Evolutionary conservation across 2,888 invertebrate genomes (phyloP).

Genomic region (Diaprepes abbreviatus): DNA sequence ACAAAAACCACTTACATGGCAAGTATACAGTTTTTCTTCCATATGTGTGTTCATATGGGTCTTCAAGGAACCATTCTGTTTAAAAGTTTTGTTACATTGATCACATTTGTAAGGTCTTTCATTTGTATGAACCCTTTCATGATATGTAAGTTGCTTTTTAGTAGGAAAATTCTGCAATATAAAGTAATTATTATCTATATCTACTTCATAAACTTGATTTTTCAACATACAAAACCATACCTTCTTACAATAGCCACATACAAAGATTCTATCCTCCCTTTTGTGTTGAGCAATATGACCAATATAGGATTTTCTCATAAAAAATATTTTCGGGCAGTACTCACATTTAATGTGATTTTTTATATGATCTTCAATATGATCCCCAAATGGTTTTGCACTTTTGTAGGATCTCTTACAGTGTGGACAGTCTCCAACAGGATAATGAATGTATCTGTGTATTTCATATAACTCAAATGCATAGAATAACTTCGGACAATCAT

Average conservation of each 20-base stretch:
- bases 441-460: slow-evolving; percentile 7
- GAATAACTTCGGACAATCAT: neutral
- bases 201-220: neutral
- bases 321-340: slow-evolving; percentile 26
- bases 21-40: slow-evolving; percentile 18
- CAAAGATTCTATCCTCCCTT: slow-evolving; percentile 12
- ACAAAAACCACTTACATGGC: slow-evolving; percentile 12
- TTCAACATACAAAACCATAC: neutral
- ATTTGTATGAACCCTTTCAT: slow-evolving; percentile 28
- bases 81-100: slow-evolving; percentile 16
- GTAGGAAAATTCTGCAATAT: slow-evolving; percentile 13
- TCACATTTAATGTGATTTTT: slow-evolving; percentile 18
- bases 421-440: slow-evolving; percentile 7
- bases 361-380: slow-evolving; percentile 18
- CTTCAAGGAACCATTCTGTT: slow-evolving; percentile 11
- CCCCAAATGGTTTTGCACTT: neutral
- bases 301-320: slow-evolving; percentile 20
- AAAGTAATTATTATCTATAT: neutral
- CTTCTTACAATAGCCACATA: slow-evolving; percentile 22
- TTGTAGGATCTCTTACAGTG: slow-evolving; percentile 18
- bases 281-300: slow-evolving; percentile 20
- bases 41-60: slow-evolving; percentile 27
- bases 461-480: slow-evolving; percentile 13
- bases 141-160: slow-evolving; percentile 12
- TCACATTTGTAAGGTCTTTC: slow-evolving; percentile 22